Evolutionary conservation across 1,140 invertebrate genomes (phyloP), one percentile per base, ranked within the genome.

Genomic region (Diorhabda elongata): DNA sequence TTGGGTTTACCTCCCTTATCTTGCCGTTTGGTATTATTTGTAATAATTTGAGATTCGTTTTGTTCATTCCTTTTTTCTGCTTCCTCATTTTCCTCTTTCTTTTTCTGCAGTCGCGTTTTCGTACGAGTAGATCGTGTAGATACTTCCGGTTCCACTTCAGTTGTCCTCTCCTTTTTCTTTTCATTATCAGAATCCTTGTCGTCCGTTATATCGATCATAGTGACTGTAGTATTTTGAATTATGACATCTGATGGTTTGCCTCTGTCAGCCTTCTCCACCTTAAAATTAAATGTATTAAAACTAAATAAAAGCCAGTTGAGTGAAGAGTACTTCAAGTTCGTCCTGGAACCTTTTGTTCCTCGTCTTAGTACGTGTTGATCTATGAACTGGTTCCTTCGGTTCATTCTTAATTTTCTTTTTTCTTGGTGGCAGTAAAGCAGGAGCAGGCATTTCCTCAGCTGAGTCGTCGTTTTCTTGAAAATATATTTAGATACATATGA

Each of bases 401-500:
- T 67, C 65, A n/a, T 11, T 6, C 42, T 64, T 64, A 45, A 57
- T 52, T 59, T 69, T 70, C 59, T 71, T 71, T 41, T 71, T 72
- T 66, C 64, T 65, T 11, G 71, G 70, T 9, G 73, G 68, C 42
- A 71, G 67, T 64, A 61, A 60, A 64, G 58, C 52, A 11, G 75
- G 73, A 42, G 75, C 71, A 6, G 71, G 69, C 70, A 75, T 73
- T 43, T 71, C 72, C 43, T 67, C 69, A 42, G 3, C 5, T 7
- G 26, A 26, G 26, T 26, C 26, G 26, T 26, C 26, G 26, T 26
- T 26, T 26, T 26, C 26, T 26, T 26, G 26, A 26, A 26, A 26
- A 26, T 26, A 26, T 26, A 26, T 26, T 26, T 26, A 26, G 26
- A 26, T 26, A 26, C 26, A 26, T 26, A 26, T 26, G 26, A 26